Conservation (phyloP, 2,888 invertebrate species). For the Phytoseiulus persimilis region DNA sequence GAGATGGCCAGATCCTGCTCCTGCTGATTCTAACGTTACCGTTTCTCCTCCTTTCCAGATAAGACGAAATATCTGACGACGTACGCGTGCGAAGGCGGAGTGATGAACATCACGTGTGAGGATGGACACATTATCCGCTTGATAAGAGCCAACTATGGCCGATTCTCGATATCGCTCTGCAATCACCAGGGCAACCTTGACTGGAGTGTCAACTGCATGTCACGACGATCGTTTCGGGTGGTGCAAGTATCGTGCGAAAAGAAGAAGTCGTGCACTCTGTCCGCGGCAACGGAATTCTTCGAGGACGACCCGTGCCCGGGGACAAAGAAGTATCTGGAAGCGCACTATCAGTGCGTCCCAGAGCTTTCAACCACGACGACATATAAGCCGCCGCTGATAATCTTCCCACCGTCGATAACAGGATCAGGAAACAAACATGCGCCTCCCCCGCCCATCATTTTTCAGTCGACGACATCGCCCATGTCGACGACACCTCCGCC, state of each 20-base stretch:
- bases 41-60: not conserved
- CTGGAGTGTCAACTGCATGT: constrained; percentile 94
- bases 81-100: constrained; percentile 88
- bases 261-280: constrained; percentile 46
- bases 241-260: constrained; percentile 41
- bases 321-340: constrained; percentile 59
- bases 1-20: no score
- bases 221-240: constrained; percentile 63
- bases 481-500: constrained; percentile 43
- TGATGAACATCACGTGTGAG: constrained; percentile 75
- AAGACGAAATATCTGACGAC: constrained; percentile 65
- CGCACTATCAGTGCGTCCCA: constrained; percentile 54
- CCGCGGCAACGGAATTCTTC: constrained; percentile 50
- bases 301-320: constrained; percentile 57
- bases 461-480: constrained; percentile 41
- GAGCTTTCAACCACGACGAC: constrained; percentile 43
- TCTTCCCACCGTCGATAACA: constrained; percentile 41
- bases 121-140: constrained; percentile 79
- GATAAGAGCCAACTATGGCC: constrained; percentile 85
- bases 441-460: constrained; percentile 40
- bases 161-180: constrained; percentile 85
- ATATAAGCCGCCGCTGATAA: constrained; percentile 43
- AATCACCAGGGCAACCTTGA: constrained; percentile 89
- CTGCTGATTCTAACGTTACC: not conserved
- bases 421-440: constrained; percentile 41